Conservation (phyloP, 2,797 vertebrate species). For the Hydrolagus colliei region DNA sequence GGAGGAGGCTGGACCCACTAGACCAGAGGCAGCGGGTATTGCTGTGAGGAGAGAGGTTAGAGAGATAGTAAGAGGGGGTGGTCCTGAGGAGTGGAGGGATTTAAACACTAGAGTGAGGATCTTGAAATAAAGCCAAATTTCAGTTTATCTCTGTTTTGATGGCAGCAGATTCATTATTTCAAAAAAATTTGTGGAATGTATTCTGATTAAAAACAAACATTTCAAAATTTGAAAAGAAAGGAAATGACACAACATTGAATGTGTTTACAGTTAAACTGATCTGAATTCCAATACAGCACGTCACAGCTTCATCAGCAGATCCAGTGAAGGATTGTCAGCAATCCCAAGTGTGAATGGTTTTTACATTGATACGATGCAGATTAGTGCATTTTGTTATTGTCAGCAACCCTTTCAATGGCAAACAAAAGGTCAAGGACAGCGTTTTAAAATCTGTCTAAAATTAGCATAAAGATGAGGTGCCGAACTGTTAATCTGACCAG, state of each 20-base stretch:
- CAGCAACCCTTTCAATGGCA: not conserved
- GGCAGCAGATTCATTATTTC: not conserved
- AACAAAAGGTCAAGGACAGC: not conserved
- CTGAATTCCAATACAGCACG: not conserved
- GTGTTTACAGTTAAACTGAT: slow-evolving; percentile 3
- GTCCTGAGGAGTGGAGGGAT: not conserved
- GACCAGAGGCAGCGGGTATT: too few species aligned
- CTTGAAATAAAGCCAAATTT: not conserved
- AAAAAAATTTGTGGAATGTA: not conserved
- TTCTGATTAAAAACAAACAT: not conserved
- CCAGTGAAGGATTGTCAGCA: not conserved
- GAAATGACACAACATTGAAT: not conserved
- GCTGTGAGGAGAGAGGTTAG: not conserved
- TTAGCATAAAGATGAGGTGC: not conserved
- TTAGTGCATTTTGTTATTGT: not conserved
- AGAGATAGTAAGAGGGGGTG: not conserved
- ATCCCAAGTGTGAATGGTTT: not conserved
- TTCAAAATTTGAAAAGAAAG: not conserved
- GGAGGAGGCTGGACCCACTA: too few species aligned
- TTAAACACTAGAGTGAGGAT: too few species aligned
- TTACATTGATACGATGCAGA: not conserved
- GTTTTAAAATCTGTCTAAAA: not conserved
- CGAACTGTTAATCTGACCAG: not conserved
- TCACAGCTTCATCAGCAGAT: not conserved
- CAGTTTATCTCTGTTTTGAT: not conserved